Base-by-base conservation (phyloP, 2,113 vertebrate species). In the Butorides virescens region DNA sequence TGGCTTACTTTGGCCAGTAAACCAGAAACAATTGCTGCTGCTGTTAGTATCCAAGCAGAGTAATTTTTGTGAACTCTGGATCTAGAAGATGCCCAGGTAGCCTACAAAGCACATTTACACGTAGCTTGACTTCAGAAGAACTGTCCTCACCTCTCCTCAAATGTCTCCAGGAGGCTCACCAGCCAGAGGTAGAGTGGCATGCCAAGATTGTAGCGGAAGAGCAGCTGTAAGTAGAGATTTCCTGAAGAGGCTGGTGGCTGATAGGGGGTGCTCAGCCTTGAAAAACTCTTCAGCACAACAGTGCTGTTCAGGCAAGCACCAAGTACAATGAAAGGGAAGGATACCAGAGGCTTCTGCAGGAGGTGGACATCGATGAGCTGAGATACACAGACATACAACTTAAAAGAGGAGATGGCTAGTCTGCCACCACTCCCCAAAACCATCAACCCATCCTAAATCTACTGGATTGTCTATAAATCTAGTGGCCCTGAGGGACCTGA, bases 361-460 rank as follows among this genome's bases (percentile, higher is more conserved):
- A 99, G 98, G 96, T 99, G 99, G 77, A 98, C 97, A 1, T 99
- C 95, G 20, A 97, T 97, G 50, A 99, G 97, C 98, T 99, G 96
- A 61, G 37, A 79, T 32, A 90, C 25, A 96, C 7, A 95, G 70
- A 92, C 18, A 86, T 1, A 39, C 7, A 71, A 10, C 3, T 44
- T 71, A 71, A 74, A 32, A 37, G 26, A 75, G 25, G 49, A 86
- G 53, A 77, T 0, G 34, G 55, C 15, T 18, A 36, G 36, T 56
- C 67, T 90, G 47, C 25, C 39, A 84, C 10, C 34, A 23, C 30
- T 50, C 34, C 29, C 30, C 55, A 67, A 77, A 82, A 50, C 20
- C 42, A 71, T 7, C 39, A 71, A 25, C 44, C 18, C 32, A 26
- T 49, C 52, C 72, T 22, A 91, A 94, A 78, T 36, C 21, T 49